phyloP scores from a whole-genome alignment of 1,140 invertebrate genomes.

The Brachionus koreanus region DNA sequence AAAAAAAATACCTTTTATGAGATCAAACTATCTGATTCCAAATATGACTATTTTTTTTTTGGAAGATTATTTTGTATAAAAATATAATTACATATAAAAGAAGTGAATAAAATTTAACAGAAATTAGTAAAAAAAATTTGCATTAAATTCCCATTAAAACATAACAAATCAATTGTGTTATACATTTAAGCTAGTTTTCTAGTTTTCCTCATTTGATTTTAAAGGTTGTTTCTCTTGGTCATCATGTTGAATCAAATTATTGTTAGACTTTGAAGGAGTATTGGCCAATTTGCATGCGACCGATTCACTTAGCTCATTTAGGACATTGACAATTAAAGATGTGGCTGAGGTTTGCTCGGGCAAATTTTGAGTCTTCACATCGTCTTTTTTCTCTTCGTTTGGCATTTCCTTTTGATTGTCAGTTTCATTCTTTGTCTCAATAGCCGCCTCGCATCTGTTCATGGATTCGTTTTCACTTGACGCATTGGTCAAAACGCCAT shows the following conservation, averaged over 20 bases:
- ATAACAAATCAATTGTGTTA: not conserved
- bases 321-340: conserved; percentile 17
- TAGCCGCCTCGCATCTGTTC: not conserved
- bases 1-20: not conserved
- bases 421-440: not conserved
- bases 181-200: not conserved
- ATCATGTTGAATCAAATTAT: not conserved
- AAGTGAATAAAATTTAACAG: not conserved
- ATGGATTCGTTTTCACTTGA: conserved; percentile 34
- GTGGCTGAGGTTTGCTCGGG: not conserved
- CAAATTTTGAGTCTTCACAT: not conserved
- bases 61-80: not conserved
- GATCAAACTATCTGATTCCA: not conserved
- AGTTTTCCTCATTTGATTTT: not conserved
- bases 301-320: conserved; percentile 37
- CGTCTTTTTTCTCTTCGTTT: not conserved
- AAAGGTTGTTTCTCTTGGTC: not conserved
- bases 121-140: not conserved
- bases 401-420: not conserved
- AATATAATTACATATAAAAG: not conserved
- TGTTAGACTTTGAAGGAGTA: not conserved
- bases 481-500: conserved; percentile 41
- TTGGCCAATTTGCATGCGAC: conserved; percentile 32
- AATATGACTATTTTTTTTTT: not conserved
- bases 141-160: not conserved